Percentiles rank a stretch among this genome's conserved stretches.
These are phyloP conservation scores for Pteruthius melanotis DNA, from an alignment of 2,113 vertebrate genomes.

Conservation along the genomic window DNA sequence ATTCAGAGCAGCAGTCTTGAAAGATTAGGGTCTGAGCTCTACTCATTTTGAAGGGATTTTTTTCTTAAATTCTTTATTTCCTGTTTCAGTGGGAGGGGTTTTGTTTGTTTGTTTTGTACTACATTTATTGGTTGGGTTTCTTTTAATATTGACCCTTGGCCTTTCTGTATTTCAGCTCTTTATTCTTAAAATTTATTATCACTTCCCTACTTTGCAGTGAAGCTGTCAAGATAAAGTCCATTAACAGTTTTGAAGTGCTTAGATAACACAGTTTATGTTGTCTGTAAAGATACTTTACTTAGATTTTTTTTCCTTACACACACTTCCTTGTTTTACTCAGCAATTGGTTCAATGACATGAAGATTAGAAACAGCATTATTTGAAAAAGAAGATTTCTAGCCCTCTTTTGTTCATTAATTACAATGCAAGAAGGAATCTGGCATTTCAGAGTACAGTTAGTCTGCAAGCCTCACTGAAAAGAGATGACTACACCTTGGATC, in stretches of 20 bases:
- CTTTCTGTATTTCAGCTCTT: neutral
- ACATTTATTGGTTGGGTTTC: neutral
- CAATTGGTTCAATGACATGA: neutral
- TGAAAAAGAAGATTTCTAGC: neutral
- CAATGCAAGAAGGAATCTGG: neutral
- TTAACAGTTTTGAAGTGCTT: neutral
- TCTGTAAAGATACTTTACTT: neutral
- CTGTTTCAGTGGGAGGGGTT: fast-evolving
- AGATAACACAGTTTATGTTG: neutral
- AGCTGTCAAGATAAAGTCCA: neutral
- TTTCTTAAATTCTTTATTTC: no score
- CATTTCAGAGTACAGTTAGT: neutral
- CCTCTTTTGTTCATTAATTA: neutral
- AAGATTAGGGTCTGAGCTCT: neutral
- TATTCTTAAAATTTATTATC: neutral
- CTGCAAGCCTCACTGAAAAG: neutral
- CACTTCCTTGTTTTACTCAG: neutral
- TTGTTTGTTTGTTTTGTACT: neutral
- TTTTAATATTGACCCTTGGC: neutral
- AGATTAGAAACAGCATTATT: neutral
- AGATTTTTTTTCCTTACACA: neutral
- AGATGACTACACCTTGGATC: neutral
- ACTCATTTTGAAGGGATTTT: neutral
- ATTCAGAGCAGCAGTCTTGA: neutral
- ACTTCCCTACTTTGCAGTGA: neutral